Evolutionary conservation across 2,888 invertebrate genomes (phyloP).

Genomic region (Biston stratarius): DNA sequence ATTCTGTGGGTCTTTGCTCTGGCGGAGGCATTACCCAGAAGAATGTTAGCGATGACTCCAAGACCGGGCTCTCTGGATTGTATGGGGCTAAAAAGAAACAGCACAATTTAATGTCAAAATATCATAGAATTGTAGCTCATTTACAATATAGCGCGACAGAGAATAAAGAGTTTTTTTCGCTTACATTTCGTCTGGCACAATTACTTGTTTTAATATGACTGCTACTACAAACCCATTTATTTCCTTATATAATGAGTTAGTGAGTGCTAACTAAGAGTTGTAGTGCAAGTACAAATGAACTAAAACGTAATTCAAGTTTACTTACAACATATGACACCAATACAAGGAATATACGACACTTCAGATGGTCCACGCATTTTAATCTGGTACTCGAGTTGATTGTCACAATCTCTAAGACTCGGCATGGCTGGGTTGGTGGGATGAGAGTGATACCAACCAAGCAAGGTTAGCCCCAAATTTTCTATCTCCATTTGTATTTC

Average conservation of each 20-base stretch:
- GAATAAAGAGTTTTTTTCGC: not conserved
- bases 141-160: too few species aligned
- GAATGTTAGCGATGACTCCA: constrained; percentile 94
- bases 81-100: constrained; percentile 90
- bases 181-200: too few species aligned
- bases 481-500: constrained; percentile 95
- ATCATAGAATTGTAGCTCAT: not conserved
- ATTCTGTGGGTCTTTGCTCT: constrained; percentile 96
- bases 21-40: constrained; percentile 99
- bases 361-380: constrained; percentile 97
- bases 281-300: not conserved
- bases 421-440: constrained; percentile 95
- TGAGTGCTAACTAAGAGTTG: not conserved
- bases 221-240: too few species aligned
- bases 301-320: constrained; percentile 44
- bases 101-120: not conserved
- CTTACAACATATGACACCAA: constrained; percentile 97
- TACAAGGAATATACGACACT: constrained; percentile 96
- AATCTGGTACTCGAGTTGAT: constrained; percentile 97
- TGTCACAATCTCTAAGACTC: constrained; percentile 94
- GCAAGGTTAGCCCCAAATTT: constrained; percentile 91
- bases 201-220: too few species aligned
- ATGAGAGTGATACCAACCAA: constrained; percentile 99
- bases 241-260: not conserved
- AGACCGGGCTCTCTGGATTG: constrained; percentile 91